Base-by-base conservation (phyloP, 2,113 vertebrate species). In the Barbus barbus region DNA sequence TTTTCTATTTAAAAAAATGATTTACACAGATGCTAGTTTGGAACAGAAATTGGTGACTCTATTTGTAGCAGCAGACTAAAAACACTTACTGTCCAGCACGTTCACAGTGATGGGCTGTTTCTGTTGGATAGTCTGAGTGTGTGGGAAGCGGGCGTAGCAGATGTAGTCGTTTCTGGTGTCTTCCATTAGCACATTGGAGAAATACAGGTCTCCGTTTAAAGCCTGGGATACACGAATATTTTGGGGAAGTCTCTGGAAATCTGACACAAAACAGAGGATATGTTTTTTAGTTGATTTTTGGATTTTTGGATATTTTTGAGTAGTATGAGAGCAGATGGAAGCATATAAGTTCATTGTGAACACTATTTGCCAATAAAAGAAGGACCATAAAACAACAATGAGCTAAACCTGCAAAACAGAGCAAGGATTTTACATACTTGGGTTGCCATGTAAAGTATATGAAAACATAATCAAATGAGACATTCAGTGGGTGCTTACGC, bases 71-170 rank as follows among this genome's bases (percentile, higher is more conserved):
- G 20, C 48, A 38, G 33, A 7, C 18, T 46, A 28, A 56, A 65
- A 22, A 83, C 16, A 94, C 97, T 93, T 94, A 99, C 98, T 95
- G 91, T 95, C 91, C 86, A 96, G 86, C 85, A 99, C 98, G 33
- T 94, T 97, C 88, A 99, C 93, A 48, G 97, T 97, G 91, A 99
- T 98, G 7, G 98, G 98, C 88, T 99, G 97, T 65, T 99, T 99
- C 94, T 99, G 98, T 86, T 99, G 98, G 87, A 99, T 99, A 83
- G 98, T 99, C 88, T 98, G 97, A 0, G 98, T 99, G 88, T 98
- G 95, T 79, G 97, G 97, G 94, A 99, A 99, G 88, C 98, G 96
- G 74, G 98, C 98, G 14, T 98, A 99, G 90, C 98, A 99, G 91
- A 99, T 99, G 89, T 99, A 99, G 93, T 99, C 97, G 8, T 93